Conservation (phyloP, 2,113 vertebrate genomes). For the Zosterops borbonicus region DNA sequence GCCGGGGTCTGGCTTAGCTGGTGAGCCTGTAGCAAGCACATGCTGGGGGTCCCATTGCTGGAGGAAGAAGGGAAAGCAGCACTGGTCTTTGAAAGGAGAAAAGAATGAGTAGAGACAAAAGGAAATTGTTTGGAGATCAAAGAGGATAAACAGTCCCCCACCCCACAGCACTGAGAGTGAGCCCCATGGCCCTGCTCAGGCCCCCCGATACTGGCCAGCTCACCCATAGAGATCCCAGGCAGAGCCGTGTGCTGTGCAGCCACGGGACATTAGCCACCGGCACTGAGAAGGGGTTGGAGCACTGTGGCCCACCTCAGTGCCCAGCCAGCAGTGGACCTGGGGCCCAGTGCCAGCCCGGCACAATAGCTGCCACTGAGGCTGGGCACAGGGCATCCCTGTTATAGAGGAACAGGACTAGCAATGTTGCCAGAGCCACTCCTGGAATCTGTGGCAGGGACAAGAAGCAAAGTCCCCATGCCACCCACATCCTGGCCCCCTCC, state of each 20-base stretch:
- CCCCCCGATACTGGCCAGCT: background rate
- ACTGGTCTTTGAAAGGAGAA: background rate
- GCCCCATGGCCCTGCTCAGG: background rate
- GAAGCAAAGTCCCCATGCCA: accelerated
- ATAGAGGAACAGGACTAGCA: accelerated
- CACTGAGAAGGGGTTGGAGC: background rate
- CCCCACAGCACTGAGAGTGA: background rate
- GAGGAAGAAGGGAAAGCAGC: background rate
- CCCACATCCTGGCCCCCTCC: background rate
- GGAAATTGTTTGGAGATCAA: slow-evolving; percentile 24
- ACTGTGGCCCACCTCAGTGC: accelerated
- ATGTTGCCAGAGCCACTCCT: background rate
- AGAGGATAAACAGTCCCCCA: background rate
- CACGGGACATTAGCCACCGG: background rate
- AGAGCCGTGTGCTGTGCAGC: accelerated
- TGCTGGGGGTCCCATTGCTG: background rate
- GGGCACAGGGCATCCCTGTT: background rate
- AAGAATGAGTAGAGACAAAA: background rate
- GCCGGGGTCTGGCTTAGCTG: accelerated
- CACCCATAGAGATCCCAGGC: background rate
- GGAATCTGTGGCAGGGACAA: background rate
- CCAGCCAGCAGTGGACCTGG: background rate
- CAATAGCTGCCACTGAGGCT: background rate
- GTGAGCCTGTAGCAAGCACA: background rate
- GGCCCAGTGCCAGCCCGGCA: background rate